Evolutionary conservation across 2,797 vertebrate species (phyloP).

Genomic region (Clarias pachynema): DNA sequence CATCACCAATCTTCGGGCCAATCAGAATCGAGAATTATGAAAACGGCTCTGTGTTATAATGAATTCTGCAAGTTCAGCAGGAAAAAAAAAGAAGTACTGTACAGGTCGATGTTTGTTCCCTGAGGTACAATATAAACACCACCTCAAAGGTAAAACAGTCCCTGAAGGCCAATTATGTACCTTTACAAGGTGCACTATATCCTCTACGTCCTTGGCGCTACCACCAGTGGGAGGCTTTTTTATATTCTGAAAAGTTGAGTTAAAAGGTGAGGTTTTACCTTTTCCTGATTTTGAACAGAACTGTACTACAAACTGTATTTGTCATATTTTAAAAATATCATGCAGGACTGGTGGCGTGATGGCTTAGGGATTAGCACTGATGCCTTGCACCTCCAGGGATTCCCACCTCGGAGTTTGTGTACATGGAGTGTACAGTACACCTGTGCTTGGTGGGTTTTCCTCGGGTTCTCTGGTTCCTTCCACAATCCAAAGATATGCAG

Average conservation of each 20-base stretch:
- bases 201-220: neutral
- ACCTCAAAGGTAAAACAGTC: conserved; percentile 10
- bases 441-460: too few relatives aligned
- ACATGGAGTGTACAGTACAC: too few relatives aligned
- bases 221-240: neutral
- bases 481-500: too few relatives aligned
- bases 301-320: too few relatives aligned
- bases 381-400: too few relatives aligned
- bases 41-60: neutral
- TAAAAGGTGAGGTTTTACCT: neutral
- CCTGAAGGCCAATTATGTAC: conserved; percentile 16
- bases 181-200: conserved; percentile 4
- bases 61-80: neutral
- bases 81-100: neutral
- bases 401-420: too few relatives aligned
- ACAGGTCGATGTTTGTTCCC: neutral
- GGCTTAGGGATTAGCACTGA: too few relatives aligned
- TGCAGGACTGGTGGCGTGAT: too few relatives aligned
- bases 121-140: neutral
- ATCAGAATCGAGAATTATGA: neutral
- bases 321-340: too few relatives aligned
- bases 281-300: neutral
- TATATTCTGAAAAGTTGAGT: conserved; percentile 3
- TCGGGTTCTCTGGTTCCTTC: too few relatives aligned
- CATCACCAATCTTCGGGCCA: neutral